Evolutionary conservation across 2,888 invertebrate species (phyloP), one percentile per base, ranked within the genome.

Genomic region (Cosmorhoe ocellata): DNA sequence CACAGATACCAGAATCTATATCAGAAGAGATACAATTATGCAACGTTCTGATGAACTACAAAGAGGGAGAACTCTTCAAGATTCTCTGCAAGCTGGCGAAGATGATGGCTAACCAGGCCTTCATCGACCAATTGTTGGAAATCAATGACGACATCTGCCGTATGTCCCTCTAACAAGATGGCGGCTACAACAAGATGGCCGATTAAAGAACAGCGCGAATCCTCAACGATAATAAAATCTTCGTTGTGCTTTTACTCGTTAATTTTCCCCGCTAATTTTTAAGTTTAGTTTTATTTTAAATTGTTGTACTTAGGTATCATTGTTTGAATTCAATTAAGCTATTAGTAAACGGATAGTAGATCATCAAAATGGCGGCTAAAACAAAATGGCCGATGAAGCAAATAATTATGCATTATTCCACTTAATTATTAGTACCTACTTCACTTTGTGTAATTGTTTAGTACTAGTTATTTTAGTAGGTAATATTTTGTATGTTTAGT

Each of bases 111-210:
- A 94, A 97, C 80, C 91, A 93, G 63, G 85, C 91, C 52, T 97
- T 96, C 78, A 91, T 96, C 66, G 91, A 91, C 40, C 95, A 96
- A 81, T 90, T 96, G 71, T 87, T 96, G 61, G 92, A 93, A 64
- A 95, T 97, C 72, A 97, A 97, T 84, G 92, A 94, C 59, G 93
- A 94, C 73, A 96, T 97, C 76, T 94, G 94, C 79, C 92, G 92
- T 68, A 91, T 96, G 84, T 94, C 95, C 58, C 93, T 94, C 78
- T 89, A 60, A n/a, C n/a, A n/a, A 69, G 50, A 75, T 71, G 75
- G 74, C 69, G 66, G 55, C 59, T 38, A 45, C 66, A 34, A 34
- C 69, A 74, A 75, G 55, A 77, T 72, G 70, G 75, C 73, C 64
- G 75, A 66, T 63, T 56, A 56, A 52, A 56, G 56, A 45, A 54